Conservation (phyloP, 2,797 vertebrate genomes). For the Setipinna tenuifilis region DNA sequence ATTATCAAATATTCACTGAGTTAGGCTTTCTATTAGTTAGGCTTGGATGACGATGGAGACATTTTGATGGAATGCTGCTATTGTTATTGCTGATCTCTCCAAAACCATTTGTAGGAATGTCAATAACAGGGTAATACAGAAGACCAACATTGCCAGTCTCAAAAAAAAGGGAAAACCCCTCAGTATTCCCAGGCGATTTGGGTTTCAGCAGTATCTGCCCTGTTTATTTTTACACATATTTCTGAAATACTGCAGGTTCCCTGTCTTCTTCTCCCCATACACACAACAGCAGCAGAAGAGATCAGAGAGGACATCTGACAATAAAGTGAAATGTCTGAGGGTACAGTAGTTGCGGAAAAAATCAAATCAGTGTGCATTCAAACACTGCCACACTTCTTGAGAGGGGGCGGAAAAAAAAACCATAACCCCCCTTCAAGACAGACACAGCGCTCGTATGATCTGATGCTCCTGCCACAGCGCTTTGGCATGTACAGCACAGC, state of each 20-base stretch:
- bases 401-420: background rate
- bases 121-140: background rate
- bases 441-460: background rate
- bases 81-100: conserved; percentile 25
- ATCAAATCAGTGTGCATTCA: background rate
- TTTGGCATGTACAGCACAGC: background rate
- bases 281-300: conserved; percentile 45
- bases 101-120: background rate
- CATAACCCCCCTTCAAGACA: background rate
- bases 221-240: background rate
- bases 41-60: conserved; percentile 3
- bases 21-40: background rate
- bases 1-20: background rate
- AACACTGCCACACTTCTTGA: conserved; percentile 27
- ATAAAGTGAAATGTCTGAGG: conserved; percentile 40
- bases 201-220: background rate
- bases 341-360: conserved; percentile 29
- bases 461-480: background rate
- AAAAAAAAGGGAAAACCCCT: background rate
- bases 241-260: background rate
- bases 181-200: background rate
- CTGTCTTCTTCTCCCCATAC: conserved; percentile 53
- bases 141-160: background rate
- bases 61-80: conserved; percentile 22
- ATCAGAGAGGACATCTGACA: conserved; percentile 38